phyloP scores from a whole-genome alignment of 2,797 vertebrate genomes.

The Coregonus suidteri region DNA sequence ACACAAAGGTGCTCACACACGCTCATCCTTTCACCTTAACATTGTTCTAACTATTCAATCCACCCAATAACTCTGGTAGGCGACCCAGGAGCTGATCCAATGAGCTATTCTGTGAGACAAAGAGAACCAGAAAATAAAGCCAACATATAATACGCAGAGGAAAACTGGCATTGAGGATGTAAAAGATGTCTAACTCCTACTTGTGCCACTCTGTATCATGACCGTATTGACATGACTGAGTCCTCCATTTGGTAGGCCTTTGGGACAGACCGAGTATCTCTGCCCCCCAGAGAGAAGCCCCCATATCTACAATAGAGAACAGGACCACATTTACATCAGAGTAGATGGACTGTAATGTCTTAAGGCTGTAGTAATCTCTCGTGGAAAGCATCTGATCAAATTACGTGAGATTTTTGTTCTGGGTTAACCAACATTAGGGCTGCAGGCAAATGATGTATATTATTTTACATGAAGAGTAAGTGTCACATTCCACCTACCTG shows the following conservation, averaged over 20 bases:
- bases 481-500: conserved; percentile 74
- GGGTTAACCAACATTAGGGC: not conserved
- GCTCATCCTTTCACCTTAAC: conserved; percentile 79
- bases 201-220: conserved; percentile 66
- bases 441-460: not conserved
- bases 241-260: conserved; percentile 56
- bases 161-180: not conserved
- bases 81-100: conserved; percentile 74
- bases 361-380: not conserved
- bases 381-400: not conserved
- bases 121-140: not conserved
- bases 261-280: conserved; percentile 57
- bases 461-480: not conserved
- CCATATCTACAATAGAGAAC: conserved; percentile 78
- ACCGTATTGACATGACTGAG: conserved; percentile 65
- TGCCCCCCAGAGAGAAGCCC: conserved; percentile 85
- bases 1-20: not conserved
- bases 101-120: conserved; percentile 74
- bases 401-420: not conserved
- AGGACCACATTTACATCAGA: not conserved
- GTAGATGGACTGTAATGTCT: not conserved
- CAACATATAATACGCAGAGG: not conserved
- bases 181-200: conserved; percentile 42
- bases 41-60: conserved; percentile 73
- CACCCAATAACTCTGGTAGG: conserved; percentile 71